phyloP scores from a whole-genome alignment of 2,113 vertebrate genomes.

The Hiodon alosoides region DNA sequence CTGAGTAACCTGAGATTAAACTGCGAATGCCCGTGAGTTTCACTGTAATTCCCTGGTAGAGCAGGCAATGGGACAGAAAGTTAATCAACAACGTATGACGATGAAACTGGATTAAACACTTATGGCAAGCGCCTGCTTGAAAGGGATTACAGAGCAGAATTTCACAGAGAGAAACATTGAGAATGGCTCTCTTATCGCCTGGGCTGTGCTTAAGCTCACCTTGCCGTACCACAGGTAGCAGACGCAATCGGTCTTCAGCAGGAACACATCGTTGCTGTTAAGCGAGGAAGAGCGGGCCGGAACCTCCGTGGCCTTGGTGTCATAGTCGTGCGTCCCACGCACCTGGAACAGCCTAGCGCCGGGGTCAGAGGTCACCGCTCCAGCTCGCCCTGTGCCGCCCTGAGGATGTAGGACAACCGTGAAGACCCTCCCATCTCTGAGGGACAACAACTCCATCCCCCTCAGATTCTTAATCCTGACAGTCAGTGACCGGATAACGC shows the following conservation, averaged over 20 bases:
- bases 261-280: constrained; percentile 79
- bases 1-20: no score
- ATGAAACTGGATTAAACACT: no score
- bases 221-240: constrained; percentile 86
- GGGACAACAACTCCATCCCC: no score
- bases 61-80: no score
- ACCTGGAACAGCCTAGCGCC: constrained; percentile 76
- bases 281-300: constrained; percentile 71
- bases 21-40: no score
- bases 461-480: no score
- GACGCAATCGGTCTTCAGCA: constrained; percentile 61
- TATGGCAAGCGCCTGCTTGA: neutral
- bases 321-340: constrained; percentile 67
- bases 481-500: no score
- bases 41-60: no score
- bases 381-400: constrained; percentile 71
- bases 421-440: neutral
- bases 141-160: neutral
- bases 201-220: constrained; percentile 48
- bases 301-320: constrained; percentile 80
- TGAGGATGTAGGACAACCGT: constrained; percentile 24
- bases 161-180: neutral
- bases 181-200: neutral
- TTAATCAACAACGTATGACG: no score
- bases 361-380: constrained; percentile 42